Conservation (phyloP, 2,113 vertebrate species). For the Henicopernis longicauda region DNA sequence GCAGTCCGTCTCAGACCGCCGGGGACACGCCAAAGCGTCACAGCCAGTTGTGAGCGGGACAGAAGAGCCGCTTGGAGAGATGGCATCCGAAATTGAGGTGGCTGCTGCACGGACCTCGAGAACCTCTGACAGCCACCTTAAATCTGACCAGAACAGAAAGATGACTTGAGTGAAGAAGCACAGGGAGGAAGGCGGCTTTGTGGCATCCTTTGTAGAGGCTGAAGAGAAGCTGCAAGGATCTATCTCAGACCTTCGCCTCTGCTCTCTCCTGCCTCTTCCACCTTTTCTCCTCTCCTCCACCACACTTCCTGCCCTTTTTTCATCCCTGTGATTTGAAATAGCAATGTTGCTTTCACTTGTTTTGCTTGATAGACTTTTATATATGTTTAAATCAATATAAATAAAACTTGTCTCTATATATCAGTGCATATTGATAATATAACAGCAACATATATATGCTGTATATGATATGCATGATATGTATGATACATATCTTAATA, state of each 20-base stretch:
- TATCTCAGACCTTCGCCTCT: neutral
- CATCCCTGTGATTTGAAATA: neutral
- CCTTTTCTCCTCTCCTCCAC: neutral
- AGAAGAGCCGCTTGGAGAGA: neutral
- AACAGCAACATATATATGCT: neutral
- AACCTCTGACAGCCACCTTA: neutral
- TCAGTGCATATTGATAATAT: neutral
- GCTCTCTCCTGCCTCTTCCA: neutral
- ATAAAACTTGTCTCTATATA: neutral
- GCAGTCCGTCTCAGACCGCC: neutral
- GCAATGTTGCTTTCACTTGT: neutral
- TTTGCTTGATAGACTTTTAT: neutral
- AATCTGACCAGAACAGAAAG: neutral
- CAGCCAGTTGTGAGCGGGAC: fast-evolving
- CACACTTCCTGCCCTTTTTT: neutral
- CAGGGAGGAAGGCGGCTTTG: neutral
- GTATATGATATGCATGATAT: neutral
- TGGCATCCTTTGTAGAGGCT: neutral
- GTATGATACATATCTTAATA: neutral
- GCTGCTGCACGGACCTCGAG: neutral
- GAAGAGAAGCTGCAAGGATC: neutral
- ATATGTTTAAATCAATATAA: neutral
- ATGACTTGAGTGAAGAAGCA: neutral
- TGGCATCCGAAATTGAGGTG: neutral
- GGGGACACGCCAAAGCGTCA: neutral